Percentiles rank a stretch among this genome's conserved stretches.
Conservation (phyloP, 2,888 invertebrate species). For the Esperia sulphurella region DNA sequence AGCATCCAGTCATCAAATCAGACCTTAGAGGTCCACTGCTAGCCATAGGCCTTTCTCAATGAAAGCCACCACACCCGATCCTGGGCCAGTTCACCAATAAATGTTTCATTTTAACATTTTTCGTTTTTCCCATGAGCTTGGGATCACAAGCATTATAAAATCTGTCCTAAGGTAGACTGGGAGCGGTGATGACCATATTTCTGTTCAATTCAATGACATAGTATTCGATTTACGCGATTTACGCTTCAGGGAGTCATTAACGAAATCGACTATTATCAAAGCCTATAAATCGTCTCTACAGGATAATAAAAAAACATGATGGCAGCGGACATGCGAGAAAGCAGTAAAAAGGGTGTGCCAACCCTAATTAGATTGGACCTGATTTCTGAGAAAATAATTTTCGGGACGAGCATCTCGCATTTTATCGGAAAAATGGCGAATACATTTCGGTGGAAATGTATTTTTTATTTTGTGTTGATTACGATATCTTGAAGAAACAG, state of each 20-base stretch:
- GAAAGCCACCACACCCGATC: no score
- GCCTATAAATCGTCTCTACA: constrained; percentile 23
- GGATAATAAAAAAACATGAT: constrained; percentile 26
- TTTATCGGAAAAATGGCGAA: neutral
- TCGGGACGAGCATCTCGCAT: neutral
- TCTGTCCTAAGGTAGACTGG: no score
- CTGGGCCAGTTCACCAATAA: no score
- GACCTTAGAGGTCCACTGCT: no score
- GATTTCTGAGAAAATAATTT: constrained; percentile 19
- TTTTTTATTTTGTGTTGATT: neutral
- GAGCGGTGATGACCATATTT: no score
- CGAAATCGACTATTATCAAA: constrained; percentile 23
- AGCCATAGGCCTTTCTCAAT: no score
- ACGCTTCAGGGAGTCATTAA: neutral
- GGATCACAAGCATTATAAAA: no score
- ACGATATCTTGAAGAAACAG: neutral
- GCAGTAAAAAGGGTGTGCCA: constrained; percentile 16
- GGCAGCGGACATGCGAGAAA: constrained; percentile 25
- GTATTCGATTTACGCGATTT: neutral
- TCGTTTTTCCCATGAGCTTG: no score
- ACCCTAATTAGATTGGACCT: constrained; percentile 24
- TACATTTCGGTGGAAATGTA: neutral
- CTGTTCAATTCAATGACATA: neutral
- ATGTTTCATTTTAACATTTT: no score
- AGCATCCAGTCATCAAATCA: no score